Percentiles rank a stretch among this genome's conserved stretches.
Evolutionary conservation across 2,113 vertebrate genomes (phyloP).

Genomic region (Vanacampus margaritifer): DNA sequence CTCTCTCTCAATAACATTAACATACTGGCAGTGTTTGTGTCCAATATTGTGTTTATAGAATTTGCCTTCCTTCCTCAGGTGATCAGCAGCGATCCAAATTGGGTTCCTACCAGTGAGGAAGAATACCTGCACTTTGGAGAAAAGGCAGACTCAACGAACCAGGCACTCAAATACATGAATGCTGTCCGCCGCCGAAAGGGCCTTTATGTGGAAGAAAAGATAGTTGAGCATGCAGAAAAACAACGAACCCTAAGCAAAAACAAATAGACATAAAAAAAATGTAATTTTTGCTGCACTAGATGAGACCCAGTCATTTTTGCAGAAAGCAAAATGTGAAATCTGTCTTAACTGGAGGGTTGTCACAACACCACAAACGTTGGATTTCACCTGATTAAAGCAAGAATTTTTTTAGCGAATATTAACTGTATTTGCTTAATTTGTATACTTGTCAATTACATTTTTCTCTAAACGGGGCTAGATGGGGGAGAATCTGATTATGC

Average conservation of each 20-base stretch:
- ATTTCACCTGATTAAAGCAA: too few relatives aligned
- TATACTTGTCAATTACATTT: too few relatives aligned
- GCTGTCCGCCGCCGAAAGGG: constrained; percentile 89
- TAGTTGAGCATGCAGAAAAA: constrained; percentile 93
- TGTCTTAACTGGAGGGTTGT: neutral
- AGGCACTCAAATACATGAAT: constrained; percentile 93
- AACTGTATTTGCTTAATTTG: too few relatives aligned
- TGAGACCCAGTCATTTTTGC: neutral
- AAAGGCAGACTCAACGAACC: constrained; percentile 91
- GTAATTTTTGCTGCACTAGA: neutral
- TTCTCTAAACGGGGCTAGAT: too few relatives aligned
- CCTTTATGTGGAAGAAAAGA: constrained; percentile 92
- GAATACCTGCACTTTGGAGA: constrained; percentile 97
- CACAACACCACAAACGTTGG: too few relatives aligned
- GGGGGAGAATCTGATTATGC: too few relatives aligned
- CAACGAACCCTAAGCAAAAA: constrained; percentile 93
- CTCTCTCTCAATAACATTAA: neutral
- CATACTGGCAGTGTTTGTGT: neutral
- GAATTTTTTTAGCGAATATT: too few relatives aligned
- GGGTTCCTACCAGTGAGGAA: constrained; percentile 96
- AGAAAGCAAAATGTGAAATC: neutral
- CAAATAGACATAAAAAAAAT: constrained; percentile 64
- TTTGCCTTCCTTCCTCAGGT: constrained; percentile 66
- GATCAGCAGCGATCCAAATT: constrained; percentile 88
- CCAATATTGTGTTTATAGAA: neutral